phyloP scores from a whole-genome alignment of 2,888 invertebrate genomes.

The Drosophila aldrichi region DNA sequence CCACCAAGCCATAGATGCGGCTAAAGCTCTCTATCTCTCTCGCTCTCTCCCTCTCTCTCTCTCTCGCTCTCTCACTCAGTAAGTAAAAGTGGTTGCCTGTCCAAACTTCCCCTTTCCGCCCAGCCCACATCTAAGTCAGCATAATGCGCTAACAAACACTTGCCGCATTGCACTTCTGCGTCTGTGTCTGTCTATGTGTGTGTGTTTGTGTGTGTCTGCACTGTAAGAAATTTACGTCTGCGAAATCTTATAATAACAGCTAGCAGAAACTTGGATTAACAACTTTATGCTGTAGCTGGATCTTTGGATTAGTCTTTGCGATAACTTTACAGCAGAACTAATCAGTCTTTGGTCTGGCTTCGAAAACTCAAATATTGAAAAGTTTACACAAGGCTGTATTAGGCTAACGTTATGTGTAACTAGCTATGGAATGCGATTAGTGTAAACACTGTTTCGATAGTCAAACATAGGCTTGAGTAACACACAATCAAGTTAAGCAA shows the following conservation, averaged over 20 bases:
- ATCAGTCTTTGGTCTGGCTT: slow-evolving; percentile 12
- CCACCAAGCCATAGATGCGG: slow-evolving; percentile 32
- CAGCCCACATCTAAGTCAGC: slow-evolving; percentile 70
- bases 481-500: neutral
- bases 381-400: neutral
- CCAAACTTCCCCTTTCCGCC: slow-evolving; percentile 1
- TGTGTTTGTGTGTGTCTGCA: slow-evolving; percentile 27
- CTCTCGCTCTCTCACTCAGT: slow-evolving; percentile 33
- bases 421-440: neutral
- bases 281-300: slow-evolving; percentile 22
- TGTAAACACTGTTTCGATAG: neutral
- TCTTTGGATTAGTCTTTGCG: slow-evolving; percentile 12
- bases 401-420: neutral
- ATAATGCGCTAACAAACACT: slow-evolving; percentile 80
- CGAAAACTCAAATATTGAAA: slow-evolving; percentile 13
- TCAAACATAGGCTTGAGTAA: neutral
- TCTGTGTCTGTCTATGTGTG: slow-evolving; percentile 11
- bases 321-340: slow-evolving; percentile 12
- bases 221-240: slow-evolving; percentile 36
- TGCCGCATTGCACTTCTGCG: slow-evolving; percentile 47
- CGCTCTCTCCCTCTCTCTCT: neutral
- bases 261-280: slow-evolving; percentile 31
- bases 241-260: slow-evolving; percentile 21
- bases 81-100: slow-evolving; percentile 72
- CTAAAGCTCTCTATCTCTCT: neutral